Percentiles rank a stretch among this genome's conserved stretches.
phyloP scores from a whole-genome alignment of 2,888 invertebrate species.

The Lasioglossum figueresi region DNA sequence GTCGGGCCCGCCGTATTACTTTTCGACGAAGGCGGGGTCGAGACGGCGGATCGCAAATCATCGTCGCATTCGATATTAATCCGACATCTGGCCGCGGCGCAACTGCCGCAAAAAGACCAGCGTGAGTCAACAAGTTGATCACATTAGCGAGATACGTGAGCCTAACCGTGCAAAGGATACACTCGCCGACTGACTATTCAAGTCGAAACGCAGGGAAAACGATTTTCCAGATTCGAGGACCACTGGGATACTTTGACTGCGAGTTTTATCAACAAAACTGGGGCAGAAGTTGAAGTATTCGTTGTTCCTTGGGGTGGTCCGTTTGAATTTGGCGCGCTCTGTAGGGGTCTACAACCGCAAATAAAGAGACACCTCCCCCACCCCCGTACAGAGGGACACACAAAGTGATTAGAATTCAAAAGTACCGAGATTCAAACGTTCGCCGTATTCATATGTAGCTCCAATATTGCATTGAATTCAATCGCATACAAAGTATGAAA shows the following conservation, averaged over 20 bases:
- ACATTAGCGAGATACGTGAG: constrained; percentile 1
- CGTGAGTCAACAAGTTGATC: constrained; percentile 16
- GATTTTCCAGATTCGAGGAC: not conserved
- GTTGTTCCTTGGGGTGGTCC: not conserved
- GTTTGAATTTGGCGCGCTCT: not conserved
- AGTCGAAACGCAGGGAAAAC: not conserved
- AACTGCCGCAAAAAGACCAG: not conserved
- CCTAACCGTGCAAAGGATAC: not conserved
- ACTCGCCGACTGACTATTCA: not conserved
- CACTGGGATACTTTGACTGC: not conserved
- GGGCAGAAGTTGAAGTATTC: not conserved
- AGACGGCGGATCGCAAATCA: constrained; percentile 15
- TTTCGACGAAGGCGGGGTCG: constrained; percentile 29
- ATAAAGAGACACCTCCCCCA: not conserved
- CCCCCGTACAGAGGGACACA: too few relatives aligned
- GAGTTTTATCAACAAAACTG: not conserved
- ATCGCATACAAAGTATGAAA: not conserved
- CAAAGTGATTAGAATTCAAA: too few relatives aligned
- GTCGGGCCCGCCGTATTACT: not conserved
- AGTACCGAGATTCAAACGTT: not conserved
- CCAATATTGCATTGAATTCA: not conserved
- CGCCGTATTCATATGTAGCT: not conserved
- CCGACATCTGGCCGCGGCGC: constrained; percentile 11
- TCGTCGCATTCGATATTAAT: constrained; percentile 8
- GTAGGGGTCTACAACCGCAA: not conserved